phyloP scores from a whole-genome alignment of 1,140 invertebrate genomes.

The Micrasema longulum region DNA sequence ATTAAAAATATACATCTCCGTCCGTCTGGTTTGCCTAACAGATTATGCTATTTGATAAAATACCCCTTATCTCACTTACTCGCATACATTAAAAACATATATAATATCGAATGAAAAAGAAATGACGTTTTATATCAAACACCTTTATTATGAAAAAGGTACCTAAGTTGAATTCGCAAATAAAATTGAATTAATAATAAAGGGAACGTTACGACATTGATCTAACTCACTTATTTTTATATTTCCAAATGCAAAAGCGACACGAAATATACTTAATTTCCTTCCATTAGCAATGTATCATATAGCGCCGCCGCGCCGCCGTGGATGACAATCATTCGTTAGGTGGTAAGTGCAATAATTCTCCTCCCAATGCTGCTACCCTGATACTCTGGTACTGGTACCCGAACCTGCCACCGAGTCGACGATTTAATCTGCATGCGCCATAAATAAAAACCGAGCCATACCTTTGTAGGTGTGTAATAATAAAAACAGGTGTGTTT shows the following conservation, averaged over 20 bases:
- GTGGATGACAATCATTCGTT: conserved; percentile 21
- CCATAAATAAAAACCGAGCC: not conserved
- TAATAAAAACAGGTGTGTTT: no score
- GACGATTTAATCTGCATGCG: not conserved
- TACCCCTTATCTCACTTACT: no score
- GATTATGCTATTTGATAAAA: no score
- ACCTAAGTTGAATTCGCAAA: no score
- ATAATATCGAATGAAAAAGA: no score
- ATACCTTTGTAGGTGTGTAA: not conserved
- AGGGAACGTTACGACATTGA: conserved; percentile 8
- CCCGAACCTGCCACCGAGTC: not conserved
- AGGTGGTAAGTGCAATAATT: conserved; percentile 26
- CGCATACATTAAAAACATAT: no score
- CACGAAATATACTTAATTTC: conserved; percentile 33
- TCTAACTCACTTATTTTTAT: conserved; percentile 1
- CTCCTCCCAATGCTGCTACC: not conserved
- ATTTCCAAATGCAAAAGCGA: conserved; percentile 12
- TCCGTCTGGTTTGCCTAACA: no score
- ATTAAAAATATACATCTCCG: no score
- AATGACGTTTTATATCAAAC: no score
- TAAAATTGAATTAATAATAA: no score
- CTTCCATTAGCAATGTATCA: conserved; percentile 39
- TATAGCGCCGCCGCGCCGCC: conserved; percentile 20
- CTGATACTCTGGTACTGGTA: not conserved
- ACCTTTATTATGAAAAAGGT: no score